Evolutionary conservation across 2,888 invertebrate species (phyloP).

Genomic region (Drosophila crucigera): DNA sequence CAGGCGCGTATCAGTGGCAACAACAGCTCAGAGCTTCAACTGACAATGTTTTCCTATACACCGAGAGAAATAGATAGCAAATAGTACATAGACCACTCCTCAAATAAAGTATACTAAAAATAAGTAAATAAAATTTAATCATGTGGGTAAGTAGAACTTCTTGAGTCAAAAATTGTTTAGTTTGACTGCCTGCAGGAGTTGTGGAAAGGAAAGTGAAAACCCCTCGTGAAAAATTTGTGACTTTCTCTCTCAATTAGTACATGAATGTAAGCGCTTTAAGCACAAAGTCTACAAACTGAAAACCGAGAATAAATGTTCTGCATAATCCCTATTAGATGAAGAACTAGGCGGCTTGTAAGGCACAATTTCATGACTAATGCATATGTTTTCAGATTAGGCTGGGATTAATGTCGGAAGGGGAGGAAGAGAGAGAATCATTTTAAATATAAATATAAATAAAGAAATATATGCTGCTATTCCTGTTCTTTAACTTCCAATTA

Average conservation of each 20-base stretch:
- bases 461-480: background rate
- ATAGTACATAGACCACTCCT: too few species aligned
- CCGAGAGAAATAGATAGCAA: slow-evolving; percentile 11
- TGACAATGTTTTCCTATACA: slow-evolving; percentile 24
- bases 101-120: background rate
- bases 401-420: background rate
- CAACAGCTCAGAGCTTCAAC: slow-evolving; percentile 18
- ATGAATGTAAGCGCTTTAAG: background rate
- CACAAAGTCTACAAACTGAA: background rate
- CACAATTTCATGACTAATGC: background rate
- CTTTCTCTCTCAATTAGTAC: background rate
- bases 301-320: background rate
- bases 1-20: slow-evolving; percentile 41
- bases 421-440: background rate
- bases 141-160: too few species aligned
- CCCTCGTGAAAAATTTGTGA: background rate
- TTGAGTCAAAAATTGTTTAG: background rate
- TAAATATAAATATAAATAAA: background rate
- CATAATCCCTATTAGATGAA: background rate
- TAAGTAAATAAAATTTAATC: background rate
- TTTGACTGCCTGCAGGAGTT: background rate
- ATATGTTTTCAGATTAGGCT: background rate
- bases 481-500: background rate
- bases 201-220: background rate
- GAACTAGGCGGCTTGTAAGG: background rate